These are phyloP conservation scores for Gastrophysa polygoni DNA, from an alignment of 2,888 invertebrate species.

Conservation along the genomic window DNA sequence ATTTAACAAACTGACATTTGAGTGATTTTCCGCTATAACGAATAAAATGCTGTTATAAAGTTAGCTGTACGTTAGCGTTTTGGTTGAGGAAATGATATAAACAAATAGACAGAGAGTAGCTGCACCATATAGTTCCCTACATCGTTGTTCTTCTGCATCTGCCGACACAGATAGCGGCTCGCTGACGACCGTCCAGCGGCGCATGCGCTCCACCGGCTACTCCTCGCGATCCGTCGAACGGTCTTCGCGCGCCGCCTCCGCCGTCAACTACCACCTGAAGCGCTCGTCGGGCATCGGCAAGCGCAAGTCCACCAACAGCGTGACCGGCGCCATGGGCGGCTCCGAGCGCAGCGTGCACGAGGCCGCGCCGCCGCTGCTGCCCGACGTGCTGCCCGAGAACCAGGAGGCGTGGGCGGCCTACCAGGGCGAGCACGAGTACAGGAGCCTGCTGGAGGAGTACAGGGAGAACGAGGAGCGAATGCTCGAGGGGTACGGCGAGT, in stretches of 20 bases:
- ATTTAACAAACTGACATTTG: too few species aligned
- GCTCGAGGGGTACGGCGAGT: slow-evolving; percentile 21
- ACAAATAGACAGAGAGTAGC: too few species aligned
- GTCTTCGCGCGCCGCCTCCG: background rate
- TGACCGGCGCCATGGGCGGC: slow-evolving; percentile 1
- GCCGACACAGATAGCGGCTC: too few species aligned
- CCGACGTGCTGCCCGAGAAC: slow-evolving; percentile 37
- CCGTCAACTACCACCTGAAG: background rate
- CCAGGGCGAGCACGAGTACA: slow-evolving; percentile 23
- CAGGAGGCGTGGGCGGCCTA: slow-evolving; percentile 36
- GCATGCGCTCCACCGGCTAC: background rate
- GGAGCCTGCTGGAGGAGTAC: slow-evolving; percentile 31
- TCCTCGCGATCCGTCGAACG: background rate
- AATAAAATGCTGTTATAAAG: too few species aligned
- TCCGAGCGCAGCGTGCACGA: background rate
- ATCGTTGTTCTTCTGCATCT: too few species aligned
- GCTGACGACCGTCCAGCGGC: background rate
- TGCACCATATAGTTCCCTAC: too few species aligned
- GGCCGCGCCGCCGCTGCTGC: slow-evolving; percentile 18
- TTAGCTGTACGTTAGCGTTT: too few species aligned
- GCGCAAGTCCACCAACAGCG: slow-evolving; percentile 19
- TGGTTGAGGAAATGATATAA: too few species aligned
- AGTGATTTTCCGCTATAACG: too few species aligned
- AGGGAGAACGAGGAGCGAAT: slow-evolving; percentile 36
- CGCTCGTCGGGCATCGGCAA: background rate